A percentile compares a stretch with the other conserved stretches of the same genome.
phyloP scores from a whole-genome alignment of 2,888 invertebrate species.

The Caenorhabditis sp. region DNA sequence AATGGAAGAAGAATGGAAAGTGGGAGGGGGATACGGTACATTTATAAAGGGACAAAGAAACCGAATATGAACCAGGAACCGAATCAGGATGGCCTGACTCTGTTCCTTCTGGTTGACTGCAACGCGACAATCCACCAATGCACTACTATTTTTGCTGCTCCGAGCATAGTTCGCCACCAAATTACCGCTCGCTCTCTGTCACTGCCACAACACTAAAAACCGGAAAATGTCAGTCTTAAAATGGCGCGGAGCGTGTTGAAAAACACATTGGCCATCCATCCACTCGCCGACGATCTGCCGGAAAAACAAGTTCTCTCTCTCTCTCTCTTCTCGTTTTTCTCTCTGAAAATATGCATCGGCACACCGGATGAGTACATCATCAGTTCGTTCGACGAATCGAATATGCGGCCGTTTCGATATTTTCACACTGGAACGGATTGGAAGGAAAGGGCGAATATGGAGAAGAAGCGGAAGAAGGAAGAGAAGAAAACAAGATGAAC shows the following conservation, averaged over 20 bases:
- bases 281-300: no score
- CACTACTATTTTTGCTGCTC: not conserved
- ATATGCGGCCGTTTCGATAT: not conserved
- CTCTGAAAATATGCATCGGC: not conserved
- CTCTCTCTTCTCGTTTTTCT: not conserved
- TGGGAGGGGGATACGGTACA: not conserved
- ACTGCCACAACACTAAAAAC: not conserved
- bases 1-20: not conserved
- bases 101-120: no score
- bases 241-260: conserved; percentile 4
- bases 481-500: not conserved
- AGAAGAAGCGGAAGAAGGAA: not conserved
- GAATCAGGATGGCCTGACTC: no score
- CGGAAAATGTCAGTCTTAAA: not conserved
- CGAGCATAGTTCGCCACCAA: not conserved
- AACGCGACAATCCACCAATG: not conserved
- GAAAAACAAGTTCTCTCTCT: not conserved
- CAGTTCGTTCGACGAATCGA: conserved; percentile 4
- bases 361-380: not conserved
- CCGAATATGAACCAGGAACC: not conserved
- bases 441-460: not conserved
- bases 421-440: conserved; percentile 1
- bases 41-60: not conserved
- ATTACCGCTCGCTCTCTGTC: no score
- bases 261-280: not conserved